phyloP scores from a whole-genome alignment of 37 sponge, comb jelly and placozoan genomes.

The Halichondria panicea region DNA sequence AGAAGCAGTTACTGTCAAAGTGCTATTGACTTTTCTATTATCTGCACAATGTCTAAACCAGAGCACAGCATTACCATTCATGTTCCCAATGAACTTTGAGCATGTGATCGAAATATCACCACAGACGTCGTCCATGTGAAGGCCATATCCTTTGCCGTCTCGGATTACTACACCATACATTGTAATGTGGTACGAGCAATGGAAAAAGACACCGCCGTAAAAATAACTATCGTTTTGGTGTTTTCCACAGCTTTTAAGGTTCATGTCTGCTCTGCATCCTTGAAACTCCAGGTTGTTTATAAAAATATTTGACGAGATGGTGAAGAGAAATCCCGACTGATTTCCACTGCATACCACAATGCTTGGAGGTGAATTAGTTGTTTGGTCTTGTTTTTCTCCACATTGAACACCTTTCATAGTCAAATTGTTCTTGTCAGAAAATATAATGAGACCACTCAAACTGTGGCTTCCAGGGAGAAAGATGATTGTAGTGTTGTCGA shows the following conservation, averaged over 20 bases:
- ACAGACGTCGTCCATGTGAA: neutral
- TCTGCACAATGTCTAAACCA: neutral
- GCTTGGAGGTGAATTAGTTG: no score
- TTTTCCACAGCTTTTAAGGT: neutral
- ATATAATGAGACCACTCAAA: no score
- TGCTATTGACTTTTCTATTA: neutral
- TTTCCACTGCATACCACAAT: no score
- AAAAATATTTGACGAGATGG: neutral
- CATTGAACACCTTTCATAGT: no score
- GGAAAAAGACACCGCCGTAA: neutral
- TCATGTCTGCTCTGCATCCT: neutral
- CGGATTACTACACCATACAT: neutral
- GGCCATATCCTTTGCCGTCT: neutral
- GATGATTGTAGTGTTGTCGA: no score
- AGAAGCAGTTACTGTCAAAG: neutral
- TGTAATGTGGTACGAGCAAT: neutral
- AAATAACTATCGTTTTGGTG: neutral
- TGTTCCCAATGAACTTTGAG: neutral
- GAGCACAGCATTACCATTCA: neutral
- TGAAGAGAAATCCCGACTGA: constrained; percentile 8
- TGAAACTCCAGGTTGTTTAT: neutral
- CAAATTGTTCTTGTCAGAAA: no score
- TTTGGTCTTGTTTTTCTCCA: no score
- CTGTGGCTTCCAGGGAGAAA: no score
- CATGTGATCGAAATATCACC: neutral